Conservation (phyloP, 2,797 vertebrate genomes). For the Spheniscus humboldti region DNA sequence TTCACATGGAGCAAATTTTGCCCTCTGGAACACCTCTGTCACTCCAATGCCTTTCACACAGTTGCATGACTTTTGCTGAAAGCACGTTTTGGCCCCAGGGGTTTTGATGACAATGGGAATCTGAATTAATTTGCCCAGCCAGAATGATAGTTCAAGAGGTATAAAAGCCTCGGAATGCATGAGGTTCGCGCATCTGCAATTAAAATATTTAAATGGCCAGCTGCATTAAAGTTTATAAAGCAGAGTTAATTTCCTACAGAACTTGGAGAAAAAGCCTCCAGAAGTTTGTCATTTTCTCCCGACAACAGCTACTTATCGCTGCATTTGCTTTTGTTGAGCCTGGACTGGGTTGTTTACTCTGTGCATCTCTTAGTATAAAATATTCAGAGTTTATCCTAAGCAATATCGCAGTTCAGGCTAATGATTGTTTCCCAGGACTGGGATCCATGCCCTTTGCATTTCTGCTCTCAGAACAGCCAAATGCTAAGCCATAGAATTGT, state of each 20-base stretch:
- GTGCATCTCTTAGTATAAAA: background rate
- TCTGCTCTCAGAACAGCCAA: conserved; percentile 44
- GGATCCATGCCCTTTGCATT: conserved; percentile 52
- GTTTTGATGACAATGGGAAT: background rate
- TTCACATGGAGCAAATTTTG: background rate
- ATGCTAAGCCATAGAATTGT: conserved; percentile 44
- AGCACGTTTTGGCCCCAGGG: background rate
- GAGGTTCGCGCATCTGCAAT: background rate
- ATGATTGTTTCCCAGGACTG: conserved; percentile 30
- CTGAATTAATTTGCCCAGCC: conserved; percentile 18
- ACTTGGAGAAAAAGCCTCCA: background rate
- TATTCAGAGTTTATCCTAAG: conserved; percentile 39
- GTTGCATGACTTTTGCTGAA: background rate
- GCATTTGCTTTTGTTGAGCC: background rate
- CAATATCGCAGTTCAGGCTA: background rate
- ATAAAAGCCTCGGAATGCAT: background rate
- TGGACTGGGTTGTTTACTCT: background rate
- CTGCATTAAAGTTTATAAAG: background rate
- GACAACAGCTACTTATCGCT: background rate
- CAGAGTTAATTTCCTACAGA: background rate
- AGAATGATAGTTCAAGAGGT: background rate
- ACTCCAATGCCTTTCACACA: background rate
- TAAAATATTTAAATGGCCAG: conserved; percentile 2
- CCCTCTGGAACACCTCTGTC: background rate
- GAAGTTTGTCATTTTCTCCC: background rate